These are phyloP conservation scores for Epinotia demarniana DNA, from an alignment of 2,888 invertebrate species.

Conservation along the genomic window DNA sequence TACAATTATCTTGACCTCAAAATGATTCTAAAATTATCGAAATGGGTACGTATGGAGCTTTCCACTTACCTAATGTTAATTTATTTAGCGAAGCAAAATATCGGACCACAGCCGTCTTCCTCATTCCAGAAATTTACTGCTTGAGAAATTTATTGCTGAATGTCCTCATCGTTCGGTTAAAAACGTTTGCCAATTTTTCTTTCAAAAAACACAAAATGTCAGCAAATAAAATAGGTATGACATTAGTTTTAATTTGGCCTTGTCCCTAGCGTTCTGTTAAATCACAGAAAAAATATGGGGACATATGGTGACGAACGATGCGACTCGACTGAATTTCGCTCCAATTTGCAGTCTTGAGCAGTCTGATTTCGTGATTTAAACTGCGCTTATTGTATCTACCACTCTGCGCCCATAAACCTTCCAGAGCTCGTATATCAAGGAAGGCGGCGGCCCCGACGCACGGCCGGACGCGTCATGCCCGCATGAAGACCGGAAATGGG, in stretches of 20 bases:
- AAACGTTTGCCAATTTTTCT: too few species aligned
- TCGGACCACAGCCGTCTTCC: background rate
- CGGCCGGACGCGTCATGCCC: slow-evolving; percentile 84
- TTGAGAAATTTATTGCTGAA: background rate
- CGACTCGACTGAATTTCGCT: background rate
- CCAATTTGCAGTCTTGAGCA: background rate
- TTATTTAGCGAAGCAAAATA: background rate
- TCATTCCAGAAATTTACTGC: background rate
- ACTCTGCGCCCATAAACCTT: slow-evolving; percentile 51
- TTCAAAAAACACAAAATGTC: too few species aligned
- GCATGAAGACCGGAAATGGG: slow-evolving; percentile 85
- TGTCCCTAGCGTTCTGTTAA: too few species aligned
- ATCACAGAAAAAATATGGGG: too few species aligned
- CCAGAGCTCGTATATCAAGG: slow-evolving; percentile 65
- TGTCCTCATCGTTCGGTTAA: too few species aligned
- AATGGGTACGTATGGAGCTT: background rate
- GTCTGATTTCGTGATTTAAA: slow-evolving; percentile 12
- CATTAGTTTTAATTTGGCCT: too few species aligned
- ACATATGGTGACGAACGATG: too few species aligned
- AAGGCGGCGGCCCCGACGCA: slow-evolving; percentile 76
- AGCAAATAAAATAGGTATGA: too few species aligned
- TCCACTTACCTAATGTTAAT: background rate
- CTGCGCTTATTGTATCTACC: slow-evolving; percentile 26
- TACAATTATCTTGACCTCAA: slow-evolving; percentile 26
- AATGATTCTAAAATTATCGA: background rate